Conservation (phyloP, 2,113 vertebrate species). For the Tetrao urogallus region DNA sequence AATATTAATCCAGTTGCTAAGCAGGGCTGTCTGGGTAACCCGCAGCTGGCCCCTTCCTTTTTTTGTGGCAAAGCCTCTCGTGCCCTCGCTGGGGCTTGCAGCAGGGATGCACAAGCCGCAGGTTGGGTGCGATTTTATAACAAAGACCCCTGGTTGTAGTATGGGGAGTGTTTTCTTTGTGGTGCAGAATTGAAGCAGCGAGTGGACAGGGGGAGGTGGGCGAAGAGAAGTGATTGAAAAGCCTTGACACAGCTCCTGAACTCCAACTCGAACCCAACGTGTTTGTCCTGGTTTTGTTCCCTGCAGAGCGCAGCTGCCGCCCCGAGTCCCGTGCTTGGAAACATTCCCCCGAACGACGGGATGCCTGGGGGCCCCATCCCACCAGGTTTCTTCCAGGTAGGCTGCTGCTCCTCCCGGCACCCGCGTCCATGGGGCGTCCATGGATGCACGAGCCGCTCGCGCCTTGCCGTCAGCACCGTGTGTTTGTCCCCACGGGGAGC, state of each 20-base stretch:
- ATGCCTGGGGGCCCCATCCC: conserved; percentile 90
- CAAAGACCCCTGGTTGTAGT: background rate
- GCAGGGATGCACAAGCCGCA: background rate
- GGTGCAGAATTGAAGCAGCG: fast-evolving
- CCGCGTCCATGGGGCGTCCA: background rate
- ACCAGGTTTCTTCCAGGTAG: conserved; percentile 90
- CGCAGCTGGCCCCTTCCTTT: fast-evolving
- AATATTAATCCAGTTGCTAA: background rate
- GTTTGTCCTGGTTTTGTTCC: conserved; percentile 62
- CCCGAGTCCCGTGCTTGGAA: conserved; percentile 90
- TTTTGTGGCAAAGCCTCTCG: background rate
- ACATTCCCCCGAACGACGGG: conserved; percentile 89
- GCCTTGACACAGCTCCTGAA: background rate
- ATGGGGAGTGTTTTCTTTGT: background rate
- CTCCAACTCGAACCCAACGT: background rate
- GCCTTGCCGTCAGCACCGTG: conserved; percentile 37
- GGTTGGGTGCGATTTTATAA: fast-evolving
- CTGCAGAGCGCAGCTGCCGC: conserved; percentile 89
- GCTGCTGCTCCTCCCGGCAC: background rate
- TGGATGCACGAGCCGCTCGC: background rate
- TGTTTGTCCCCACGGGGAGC: background rate
- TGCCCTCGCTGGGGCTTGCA: background rate
- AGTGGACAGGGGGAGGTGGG: fast-evolving
- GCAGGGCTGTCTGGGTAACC: background rate
- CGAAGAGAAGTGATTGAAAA: background rate